phyloP scores from a whole-genome alignment of 2,113 vertebrate genomes.

The Stigmatopora argus region DNA sequence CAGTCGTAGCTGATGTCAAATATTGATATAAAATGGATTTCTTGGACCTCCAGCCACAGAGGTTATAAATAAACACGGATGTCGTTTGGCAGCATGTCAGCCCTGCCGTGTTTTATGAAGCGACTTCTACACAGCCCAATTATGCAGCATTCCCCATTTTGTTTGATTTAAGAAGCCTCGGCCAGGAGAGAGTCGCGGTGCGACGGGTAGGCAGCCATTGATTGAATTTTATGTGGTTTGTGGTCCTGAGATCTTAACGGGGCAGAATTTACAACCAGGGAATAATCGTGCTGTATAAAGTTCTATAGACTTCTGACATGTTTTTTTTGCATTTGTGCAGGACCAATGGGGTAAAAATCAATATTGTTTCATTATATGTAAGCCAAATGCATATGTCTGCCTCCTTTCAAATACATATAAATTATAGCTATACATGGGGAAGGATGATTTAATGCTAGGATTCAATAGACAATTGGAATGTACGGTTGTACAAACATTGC shows the following conservation, averaged over 20 bases:
- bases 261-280: conserved; percentile 75
- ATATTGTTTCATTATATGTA: conserved; percentile 55
- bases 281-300: conserved; percentile 80
- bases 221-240: conserved; percentile 77
- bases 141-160: conserved; percentile 69
- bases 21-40: conserved; percentile 1
- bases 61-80: conserved; percentile 51
- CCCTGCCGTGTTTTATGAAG: conserved; percentile 57
- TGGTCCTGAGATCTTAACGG: conserved; percentile 76
- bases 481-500: background rate
- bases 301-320: conserved; percentile 55
- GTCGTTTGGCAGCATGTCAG: conserved; percentile 43
- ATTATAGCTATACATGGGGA: conserved; percentile 3
- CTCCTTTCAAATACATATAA: conserved; percentile 23
- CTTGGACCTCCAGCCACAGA: conserved; percentile 14
- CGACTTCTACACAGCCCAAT: conserved; percentile 61
- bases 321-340: conserved; percentile 61
- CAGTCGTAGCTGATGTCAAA: background rate
- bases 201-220: conserved; percentile 63
- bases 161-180: conserved; percentile 73
- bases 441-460: conserved; percentile 7
- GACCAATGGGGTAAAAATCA: conserved; percentile 61
- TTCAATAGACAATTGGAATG: conserved; percentile 2
- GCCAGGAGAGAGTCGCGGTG: conserved; percentile 37
- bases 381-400: conserved; percentile 43